phyloP scores from a whole-genome alignment of 2,888 invertebrate genomes.

The Drosophila mettleri region DNA sequence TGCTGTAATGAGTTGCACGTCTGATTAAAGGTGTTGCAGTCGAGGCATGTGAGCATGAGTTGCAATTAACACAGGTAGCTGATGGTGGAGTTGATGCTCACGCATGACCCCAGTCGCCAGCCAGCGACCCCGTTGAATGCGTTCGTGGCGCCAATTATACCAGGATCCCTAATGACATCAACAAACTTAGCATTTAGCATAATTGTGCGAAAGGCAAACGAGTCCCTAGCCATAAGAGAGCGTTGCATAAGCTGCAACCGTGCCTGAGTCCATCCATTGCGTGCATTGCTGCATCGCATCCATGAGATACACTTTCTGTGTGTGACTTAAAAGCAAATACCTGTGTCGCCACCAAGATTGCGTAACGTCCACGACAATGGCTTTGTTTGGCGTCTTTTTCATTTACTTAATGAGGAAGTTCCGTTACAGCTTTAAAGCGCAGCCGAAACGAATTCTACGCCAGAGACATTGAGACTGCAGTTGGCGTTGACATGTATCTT shows the following conservation, averaged over 20 bases:
- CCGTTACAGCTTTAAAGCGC: slow-evolving; percentile 4
- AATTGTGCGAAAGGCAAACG: slow-evolving; percentile 33
- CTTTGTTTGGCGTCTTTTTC: slow-evolving; percentile 2
- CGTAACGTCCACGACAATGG: slow-evolving; percentile 14
- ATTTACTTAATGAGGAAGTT: slow-evolving; percentile 19
- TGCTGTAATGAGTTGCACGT: slow-evolving; percentile 47
- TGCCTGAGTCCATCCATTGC: slow-evolving; percentile 5
- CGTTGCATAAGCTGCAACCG: slow-evolving; percentile 27
- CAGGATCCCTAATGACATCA: slow-evolving; percentile 39
- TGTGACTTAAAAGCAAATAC: neutral
- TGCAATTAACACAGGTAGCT: slow-evolving; percentile 1
- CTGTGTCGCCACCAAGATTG: slow-evolving; percentile 1
- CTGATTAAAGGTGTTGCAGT: slow-evolving; percentile 43
- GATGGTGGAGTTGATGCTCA: slow-evolving; percentile 2
- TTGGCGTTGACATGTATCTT: neutral
- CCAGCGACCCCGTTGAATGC: slow-evolving; percentile 10
- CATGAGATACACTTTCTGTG: slow-evolving; percentile 18
- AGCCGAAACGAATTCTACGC: slow-evolving; percentile 3
- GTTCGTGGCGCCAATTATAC: slow-evolving; percentile 53
- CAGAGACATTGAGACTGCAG: neutral
- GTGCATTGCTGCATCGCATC: slow-evolving; percentile 5
- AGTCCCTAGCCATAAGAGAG: neutral
- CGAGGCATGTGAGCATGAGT: neutral
- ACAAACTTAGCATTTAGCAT: slow-evolving; percentile 54
- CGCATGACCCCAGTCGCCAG: slow-evolving; percentile 2